Evolutionary conservation across 2,113 vertebrate genomes (phyloP), one percentile per base, ranked within the genome.

Genomic region (Etheostoma spectabile): DNA sequence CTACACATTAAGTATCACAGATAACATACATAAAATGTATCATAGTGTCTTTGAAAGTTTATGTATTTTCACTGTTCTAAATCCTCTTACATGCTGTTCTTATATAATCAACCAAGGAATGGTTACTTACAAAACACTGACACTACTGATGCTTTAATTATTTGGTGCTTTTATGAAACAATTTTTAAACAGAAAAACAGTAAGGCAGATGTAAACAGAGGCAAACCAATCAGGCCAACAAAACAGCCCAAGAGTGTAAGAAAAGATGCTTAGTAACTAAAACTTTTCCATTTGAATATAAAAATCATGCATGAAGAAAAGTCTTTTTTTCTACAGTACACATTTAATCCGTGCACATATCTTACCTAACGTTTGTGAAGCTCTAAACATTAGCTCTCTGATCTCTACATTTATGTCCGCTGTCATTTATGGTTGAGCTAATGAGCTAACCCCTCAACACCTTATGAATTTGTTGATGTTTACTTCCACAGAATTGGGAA

Each of bases 391-490:
- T n/a, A 77, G 12, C 74, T 79, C 53, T 80, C 5, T 79, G 59
- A 81, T 88, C 52, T 79, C 67, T 30, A 48, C 51, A 48, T 62
- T 74, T 56, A n/a, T 74, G 61, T 86, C 55, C 78, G 19, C 72
- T 82, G 83, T 80, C 83, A 82, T 75, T 82, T 83, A 62, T 21
- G 45, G 30, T 59, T 16, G 68, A 76, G 75, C 74, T 92, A 91
- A 91, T 90, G 89, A 92, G 86, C 67, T 82, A 75, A 85, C 79
- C 69, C 38, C 75, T 71, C 13, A 66, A 77, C 84, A 86, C 64
- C 80, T 74, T 42, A 10, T 53, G 69, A 66, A 62, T 86, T 66
- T 80, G 75, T 84, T 86, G 75, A 85, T 88, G 71, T 93, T 91
- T 90, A 90, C 86, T 73, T 87, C 52, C 71, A 62, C 42, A 24